phyloP scores from a whole-genome alignment of 2,888 invertebrate species.

The Chalcosyrphus nemorum region DNA sequence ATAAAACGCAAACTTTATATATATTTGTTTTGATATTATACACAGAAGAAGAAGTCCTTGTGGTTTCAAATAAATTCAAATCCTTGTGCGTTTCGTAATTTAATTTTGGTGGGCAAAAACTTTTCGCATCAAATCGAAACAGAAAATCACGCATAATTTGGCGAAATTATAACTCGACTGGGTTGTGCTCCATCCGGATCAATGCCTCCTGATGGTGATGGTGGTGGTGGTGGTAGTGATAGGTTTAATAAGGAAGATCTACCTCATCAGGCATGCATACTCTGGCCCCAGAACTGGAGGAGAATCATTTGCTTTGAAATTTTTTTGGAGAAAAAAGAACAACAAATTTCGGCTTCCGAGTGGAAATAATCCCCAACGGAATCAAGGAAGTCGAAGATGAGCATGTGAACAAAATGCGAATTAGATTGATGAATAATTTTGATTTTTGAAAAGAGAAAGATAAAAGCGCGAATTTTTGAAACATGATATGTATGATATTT shows the following conservation, averaged over 20 bases:
- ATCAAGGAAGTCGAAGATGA: not conserved
- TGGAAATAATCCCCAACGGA: conserved; percentile 20
- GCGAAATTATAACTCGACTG: conserved; percentile 2
- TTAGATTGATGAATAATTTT: conserved; percentile 36
- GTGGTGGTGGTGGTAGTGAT: too few species aligned
- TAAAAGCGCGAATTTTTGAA: not conserved
- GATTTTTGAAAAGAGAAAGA: not conserved
- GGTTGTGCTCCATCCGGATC: not conserved
- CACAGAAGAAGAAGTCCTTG: not conserved
- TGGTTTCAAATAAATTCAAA: not conserved
- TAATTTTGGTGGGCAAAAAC: not conserved
- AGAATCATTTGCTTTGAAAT: not conserved
- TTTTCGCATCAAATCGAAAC: conserved; percentile 26
- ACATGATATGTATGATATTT: conserved; percentile 9
- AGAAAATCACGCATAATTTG: conserved; percentile 32
- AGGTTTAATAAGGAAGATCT: not conserved
- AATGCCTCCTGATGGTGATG: not conserved
- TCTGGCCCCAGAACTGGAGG: not conserved
- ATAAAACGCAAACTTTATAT: conserved; percentile 31
- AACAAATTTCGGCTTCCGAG: not conserved
- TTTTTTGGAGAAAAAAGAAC: not conserved
- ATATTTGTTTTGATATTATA: not conserved
- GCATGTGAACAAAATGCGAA: conserved; percentile 1
- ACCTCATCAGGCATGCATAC: conserved; percentile 13
- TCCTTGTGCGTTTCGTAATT: not conserved